These are phyloP conservation scores for Erethizon dorsatum DNA, from an alignment of 2,797 vertebrate species.

Conservation along the genomic window DNA sequence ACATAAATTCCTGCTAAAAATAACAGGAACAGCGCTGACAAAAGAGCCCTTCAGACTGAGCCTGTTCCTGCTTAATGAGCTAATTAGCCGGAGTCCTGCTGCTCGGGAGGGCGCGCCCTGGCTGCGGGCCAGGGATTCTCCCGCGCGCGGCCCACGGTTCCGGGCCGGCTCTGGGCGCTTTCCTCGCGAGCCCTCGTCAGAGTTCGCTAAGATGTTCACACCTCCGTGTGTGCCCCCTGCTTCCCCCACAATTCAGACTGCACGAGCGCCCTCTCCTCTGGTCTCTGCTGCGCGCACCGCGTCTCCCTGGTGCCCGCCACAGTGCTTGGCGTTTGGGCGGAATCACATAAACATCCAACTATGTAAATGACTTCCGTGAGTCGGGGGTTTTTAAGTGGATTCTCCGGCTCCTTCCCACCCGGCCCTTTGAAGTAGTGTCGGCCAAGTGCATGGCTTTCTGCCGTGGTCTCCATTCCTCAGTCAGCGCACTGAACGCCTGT, in stretches of 20 bases:
- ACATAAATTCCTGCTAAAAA: slow-evolving; percentile 29
- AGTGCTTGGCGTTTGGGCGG: not conserved
- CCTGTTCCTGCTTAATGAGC: slow-evolving; percentile 58
- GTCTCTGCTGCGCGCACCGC: not conserved
- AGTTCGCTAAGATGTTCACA: not conserved
- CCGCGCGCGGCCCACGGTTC: not conserved
- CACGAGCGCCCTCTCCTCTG: fast-evolving
- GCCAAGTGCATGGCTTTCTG: not conserved
- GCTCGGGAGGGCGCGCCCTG: slow-evolving; percentile 65
- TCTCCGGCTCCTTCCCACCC: not conserved
- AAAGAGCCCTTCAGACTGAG: not conserved
- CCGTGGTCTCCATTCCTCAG: not conserved
- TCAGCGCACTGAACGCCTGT: not conserved
- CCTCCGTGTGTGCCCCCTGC: not conserved
- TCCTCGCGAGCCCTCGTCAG: not conserved
- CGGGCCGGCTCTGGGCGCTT: not conserved
- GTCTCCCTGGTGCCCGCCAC: fast-evolving
- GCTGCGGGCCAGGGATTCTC: slow-evolving; percentile 53
- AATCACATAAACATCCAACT: not conserved
- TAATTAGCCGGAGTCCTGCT: slow-evolving; percentile 65
- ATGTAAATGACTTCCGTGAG: slow-evolving; percentile 4
- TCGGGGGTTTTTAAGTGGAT: not conserved
- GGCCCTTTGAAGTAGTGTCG: not conserved
- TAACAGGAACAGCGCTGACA: not conserved
- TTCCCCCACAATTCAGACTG: not conserved